Percentiles rank a stretch among this genome's conserved stretches.
Evolutionary conservation across 2,113 vertebrate genomes (phyloP).

Genomic region (Grallaria varia): DNA sequence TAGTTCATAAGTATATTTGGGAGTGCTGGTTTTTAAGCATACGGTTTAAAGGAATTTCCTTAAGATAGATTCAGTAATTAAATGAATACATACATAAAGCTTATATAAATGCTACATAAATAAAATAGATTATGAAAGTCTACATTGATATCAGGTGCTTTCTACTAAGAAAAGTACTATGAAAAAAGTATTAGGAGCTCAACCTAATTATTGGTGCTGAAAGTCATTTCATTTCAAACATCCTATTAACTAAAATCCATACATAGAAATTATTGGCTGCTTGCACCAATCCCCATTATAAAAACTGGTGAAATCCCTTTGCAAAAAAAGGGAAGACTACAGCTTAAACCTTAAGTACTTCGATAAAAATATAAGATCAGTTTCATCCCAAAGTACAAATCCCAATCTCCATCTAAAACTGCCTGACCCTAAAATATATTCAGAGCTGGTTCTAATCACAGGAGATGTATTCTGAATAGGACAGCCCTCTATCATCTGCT

Average conservation of each 20-base stretch:
- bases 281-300: conserved; percentile 53
- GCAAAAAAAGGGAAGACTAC: conserved; percentile 53
- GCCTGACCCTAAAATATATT: conserved; percentile 69
- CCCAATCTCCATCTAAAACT: conserved; percentile 71
- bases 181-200: conserved; percentile 1
- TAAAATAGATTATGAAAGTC: not conserved
- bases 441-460: conserved; percentile 74
- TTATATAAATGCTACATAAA: not conserved
- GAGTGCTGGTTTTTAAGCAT: not conserved
- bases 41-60: not conserved
- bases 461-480: conserved; percentile 66
- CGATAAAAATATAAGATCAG: conserved; percentile 75
- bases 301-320: conserved; percentile 63
- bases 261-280: conserved; percentile 56
- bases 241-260: conserved; percentile 72
- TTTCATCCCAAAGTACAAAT: conserved; percentile 72
- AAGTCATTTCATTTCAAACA: conserved; percentile 63
- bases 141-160: not conserved
- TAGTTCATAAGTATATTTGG: not conserved
- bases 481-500: conserved; percentile 65
- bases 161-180: not conserved
- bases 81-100: not conserved
- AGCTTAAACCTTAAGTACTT: conserved; percentile 73
- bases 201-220: conserved; percentile 44
- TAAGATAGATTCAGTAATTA: not conserved